Conservation (phyloP, 2,888 invertebrate genomes). For the Dendrolimus houi region DNA sequence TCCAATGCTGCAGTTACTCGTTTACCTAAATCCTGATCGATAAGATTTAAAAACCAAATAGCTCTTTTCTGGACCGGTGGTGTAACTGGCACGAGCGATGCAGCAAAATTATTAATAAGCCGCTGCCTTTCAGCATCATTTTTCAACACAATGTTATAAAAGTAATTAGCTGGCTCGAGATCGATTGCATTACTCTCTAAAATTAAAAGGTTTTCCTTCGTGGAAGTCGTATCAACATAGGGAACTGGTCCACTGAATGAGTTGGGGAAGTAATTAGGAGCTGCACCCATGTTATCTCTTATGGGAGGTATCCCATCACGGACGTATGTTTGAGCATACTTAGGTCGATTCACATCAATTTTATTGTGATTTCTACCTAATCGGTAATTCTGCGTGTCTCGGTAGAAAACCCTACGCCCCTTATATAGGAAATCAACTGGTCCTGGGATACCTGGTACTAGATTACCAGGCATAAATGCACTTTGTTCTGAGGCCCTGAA, state of each 20-base stretch:
- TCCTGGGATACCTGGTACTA: constrained; percentile 63
- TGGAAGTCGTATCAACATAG: constrained; percentile 21
- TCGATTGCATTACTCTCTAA: constrained; percentile 22
- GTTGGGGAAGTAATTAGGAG: constrained; percentile 33
- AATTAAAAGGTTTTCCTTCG: constrained; percentile 16
- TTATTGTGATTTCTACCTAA: constrained; percentile 29
- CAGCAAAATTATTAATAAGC: constrained; percentile 5
- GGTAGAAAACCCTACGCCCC: constrained; percentile 61
- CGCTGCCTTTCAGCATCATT: constrained; percentile 6
- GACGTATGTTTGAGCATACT: constrained; percentile 21
- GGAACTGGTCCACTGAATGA: constrained; percentile 32
- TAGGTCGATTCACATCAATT: constrained; percentile 26
- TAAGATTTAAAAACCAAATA: constrained; percentile 5
- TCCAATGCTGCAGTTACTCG: constrained; percentile 4
- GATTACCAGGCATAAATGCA: constrained; percentile 52
- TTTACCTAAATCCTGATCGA: constrained; percentile 7
- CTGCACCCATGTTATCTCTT: constrained; percentile 19
- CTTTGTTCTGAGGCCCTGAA: constrained; percentile 69
- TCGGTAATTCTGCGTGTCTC: constrained; percentile 69
- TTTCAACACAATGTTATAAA: constrained; percentile 78
- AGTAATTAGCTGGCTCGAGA: constrained; percentile 79
- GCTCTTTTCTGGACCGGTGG: constrained; percentile 9
- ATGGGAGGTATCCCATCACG: constrained; percentile 29
- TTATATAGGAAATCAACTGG: constrained; percentile 70
- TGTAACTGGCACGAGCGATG: constrained; percentile 3